A percentile compares a stretch with the other conserved stretches of the same genome.
phyloP scores from a whole-genome alignment of 92 coral and sea anemone species.

The Epizoanthus stellaris region DNA sequence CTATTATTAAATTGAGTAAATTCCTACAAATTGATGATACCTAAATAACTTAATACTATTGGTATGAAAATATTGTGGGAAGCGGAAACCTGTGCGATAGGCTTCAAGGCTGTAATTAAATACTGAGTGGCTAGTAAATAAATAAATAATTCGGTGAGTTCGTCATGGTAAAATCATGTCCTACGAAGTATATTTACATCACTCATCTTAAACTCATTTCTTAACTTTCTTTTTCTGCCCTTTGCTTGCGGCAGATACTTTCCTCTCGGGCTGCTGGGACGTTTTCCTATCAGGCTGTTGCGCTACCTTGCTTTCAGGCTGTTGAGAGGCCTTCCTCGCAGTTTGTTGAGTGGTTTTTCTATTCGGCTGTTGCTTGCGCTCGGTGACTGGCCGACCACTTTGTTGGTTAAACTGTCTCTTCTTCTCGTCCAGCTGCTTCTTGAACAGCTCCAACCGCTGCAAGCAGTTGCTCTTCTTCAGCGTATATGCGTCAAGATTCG shows the following conservation, averaged over 20 bases:
- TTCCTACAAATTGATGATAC: background rate
- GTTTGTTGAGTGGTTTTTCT: slow-evolving; percentile 44
- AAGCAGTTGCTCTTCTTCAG: slow-evolving; percentile 82
- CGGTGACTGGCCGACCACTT: slow-evolving; percentile 68
- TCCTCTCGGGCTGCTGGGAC: slow-evolving; percentile 10
- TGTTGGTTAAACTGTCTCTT: slow-evolving; percentile 75
- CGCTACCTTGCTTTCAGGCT: background rate
- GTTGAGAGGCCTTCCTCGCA: background rate
- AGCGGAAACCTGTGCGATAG: background rate
- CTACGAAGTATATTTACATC: background rate
- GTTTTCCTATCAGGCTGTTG: slow-evolving; percentile 5
- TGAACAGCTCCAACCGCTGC: slow-evolving; percentile 72
- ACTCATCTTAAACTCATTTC: slow-evolving; percentile 37
- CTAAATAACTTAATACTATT: background rate
- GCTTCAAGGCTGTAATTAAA: background rate
- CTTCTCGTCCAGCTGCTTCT: slow-evolving; percentile 79
- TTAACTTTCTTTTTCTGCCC: slow-evolving; percentile 72
- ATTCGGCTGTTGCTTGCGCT: slow-evolving; percentile 70
- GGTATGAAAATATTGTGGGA: background rate
- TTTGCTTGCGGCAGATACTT: slow-evolving; percentile 63
- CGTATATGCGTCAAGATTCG: slow-evolving; percentile 73
- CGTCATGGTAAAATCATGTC: background rate
- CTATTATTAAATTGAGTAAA: background rate
- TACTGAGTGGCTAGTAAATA: background rate
- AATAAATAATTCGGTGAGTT: slow-evolving; percentile 5